Evolutionary conservation across 2,888 invertebrate species (phyloP).

Genomic region (Callosobruchus maculatus): DNA sequence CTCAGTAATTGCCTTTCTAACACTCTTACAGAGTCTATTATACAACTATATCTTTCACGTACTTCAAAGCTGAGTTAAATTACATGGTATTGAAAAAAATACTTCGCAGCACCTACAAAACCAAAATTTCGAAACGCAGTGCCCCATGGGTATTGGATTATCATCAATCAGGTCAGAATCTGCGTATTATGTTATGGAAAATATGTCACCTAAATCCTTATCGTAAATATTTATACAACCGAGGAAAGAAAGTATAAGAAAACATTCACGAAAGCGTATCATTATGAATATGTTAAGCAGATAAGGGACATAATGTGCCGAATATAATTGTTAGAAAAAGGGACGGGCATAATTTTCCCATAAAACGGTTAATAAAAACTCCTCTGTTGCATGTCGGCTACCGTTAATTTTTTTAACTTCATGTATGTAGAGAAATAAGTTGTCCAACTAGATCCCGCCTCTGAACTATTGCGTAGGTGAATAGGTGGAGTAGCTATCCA

Average conservation of each 20-base stretch:
- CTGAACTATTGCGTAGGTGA: too few relatives aligned
- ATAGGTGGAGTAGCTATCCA: too few relatives aligned
- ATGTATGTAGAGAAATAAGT: not conserved
- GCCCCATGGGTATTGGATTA: not conserved
- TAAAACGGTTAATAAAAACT: not conserved
- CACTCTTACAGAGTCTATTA: too few relatives aligned
- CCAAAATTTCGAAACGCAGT: too few relatives aligned
- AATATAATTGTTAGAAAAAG: not conserved
- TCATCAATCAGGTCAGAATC: not conserved
- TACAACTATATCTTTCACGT: too few relatives aligned
- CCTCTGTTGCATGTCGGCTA: not conserved
- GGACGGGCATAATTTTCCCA: not conserved
- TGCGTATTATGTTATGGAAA: not conserved
- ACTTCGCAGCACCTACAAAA: too few relatives aligned
- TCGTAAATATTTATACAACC: not conserved
- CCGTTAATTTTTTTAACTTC: not conserved
- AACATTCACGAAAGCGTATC: not conserved
- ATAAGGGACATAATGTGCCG: not conserved
- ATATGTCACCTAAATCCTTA: not conserved
- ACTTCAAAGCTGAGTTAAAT: too few relatives aligned
- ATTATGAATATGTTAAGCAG: not conserved
- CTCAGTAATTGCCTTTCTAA: too few relatives aligned
- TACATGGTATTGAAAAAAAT: too few relatives aligned
- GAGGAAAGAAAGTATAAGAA: not conserved
- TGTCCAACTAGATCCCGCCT: not conserved